Percentiles rank a stretch among this genome's conserved stretches.
These are phyloP conservation scores for Drosophila leontia DNA, from an alignment of 1,140 invertebrate genomes.

Conservation along the genomic window DNA sequence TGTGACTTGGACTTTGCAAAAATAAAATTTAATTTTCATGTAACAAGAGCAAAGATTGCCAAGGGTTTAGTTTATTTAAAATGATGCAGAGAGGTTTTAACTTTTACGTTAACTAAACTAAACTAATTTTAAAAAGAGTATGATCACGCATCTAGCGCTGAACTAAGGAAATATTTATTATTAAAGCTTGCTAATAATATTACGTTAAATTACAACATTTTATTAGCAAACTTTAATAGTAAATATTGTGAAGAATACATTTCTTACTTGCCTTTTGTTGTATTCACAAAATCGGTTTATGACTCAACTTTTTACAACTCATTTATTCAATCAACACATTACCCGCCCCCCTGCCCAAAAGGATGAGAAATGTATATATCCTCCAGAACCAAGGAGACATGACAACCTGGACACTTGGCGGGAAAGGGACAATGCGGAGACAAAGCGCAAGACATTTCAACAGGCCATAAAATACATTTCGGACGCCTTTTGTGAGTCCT, in stretches of 20 bases:
- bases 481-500: conserved; percentile 64
- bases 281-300: conserved; percentile 15
- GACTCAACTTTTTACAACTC: conserved; percentile 22
- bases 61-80: neutral
- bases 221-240: neutral
- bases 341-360: neutral
- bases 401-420: conserved; percentile 45
- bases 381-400: conserved; percentile 22
- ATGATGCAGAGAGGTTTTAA: neutral
- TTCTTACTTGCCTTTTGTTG: too few relatives aligned
- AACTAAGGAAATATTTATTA: too few relatives aligned
- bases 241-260: neutral
- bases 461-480: conserved; percentile 80
- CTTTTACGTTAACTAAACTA: too few relatives aligned
- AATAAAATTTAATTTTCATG: conserved; percentile 22
- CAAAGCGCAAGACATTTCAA: conserved; percentile 70
- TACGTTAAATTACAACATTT: neutral
- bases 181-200: too few relatives aligned
- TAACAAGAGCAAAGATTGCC: neutral
- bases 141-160: too few relatives aligned
- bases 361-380: conserved; percentile 7
- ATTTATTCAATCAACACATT: conserved; percentile 48
- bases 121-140: too few relatives aligned
- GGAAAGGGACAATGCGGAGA: conserved; percentile 9
- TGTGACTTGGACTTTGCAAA: neutral